Base-by-base conservation (phyloP, 2,797 vertebrate species). In the Oreochromis grahami region DNA sequence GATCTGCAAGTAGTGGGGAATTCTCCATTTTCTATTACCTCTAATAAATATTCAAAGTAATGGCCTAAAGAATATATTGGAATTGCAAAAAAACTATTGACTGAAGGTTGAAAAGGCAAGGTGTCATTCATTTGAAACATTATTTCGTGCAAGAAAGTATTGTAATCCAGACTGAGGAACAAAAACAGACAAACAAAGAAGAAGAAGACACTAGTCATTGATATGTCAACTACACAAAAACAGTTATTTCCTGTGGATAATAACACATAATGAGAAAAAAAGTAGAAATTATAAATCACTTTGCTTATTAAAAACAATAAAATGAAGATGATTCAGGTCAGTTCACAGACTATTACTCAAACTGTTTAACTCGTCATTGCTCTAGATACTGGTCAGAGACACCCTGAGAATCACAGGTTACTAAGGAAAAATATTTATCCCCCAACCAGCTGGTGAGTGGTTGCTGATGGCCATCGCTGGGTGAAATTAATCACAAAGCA, bases 1-100 rank as follows among this genome's bases (percentile, higher is more conserved):
- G 45, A 91, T 84, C 84, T 88, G 32, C n/a, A 77, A 53, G 58
- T 83, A 84, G 84, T 63, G 36, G 32, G 56, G 77, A 87, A 77
- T 60, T 55, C 65, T 68, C 48, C 34, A 8, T 68, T 34, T 77
- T 43, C 38, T 17, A 70, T 45, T 70, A 70, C 13, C 2, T 2
- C 14, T 43, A 70, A 26, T 70, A 70, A 70, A 43, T 70, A 72
- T 76, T 43, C 15, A 79, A 26, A 76, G 29, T 3, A 72, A 68
- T 8, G 32, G 38, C 50, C 70, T 82, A 21, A 24, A 19, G 60
- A 82, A 26, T 41, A 15, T 72, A 77, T 50, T 34, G 38, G 24
- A 32, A 50, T 74, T n/a, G 68, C 0, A 72, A 19, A 72, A 32
- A 29, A 19, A 50, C 32, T n/a, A 4, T 32, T 50, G 15, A 48